phyloP scores from a whole-genome alignment of 2,888 invertebrate genomes.

The Dendrolimus houi region DNA sequence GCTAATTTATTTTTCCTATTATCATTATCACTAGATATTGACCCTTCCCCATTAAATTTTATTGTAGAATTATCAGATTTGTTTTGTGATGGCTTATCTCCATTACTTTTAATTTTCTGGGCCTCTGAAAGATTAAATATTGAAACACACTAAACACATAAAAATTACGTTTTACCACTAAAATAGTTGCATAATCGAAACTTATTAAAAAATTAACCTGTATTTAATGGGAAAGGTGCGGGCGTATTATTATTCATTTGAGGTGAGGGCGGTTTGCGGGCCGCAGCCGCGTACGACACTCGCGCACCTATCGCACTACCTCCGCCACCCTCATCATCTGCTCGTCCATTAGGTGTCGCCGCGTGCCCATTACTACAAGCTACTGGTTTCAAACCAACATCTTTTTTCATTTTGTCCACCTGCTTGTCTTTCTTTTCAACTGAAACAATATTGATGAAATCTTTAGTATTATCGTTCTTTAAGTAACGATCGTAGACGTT shows the following conservation, averaged over 20 bases:
- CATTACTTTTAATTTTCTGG: slow-evolving; percentile 44
- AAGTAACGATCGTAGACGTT: background rate
- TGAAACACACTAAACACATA: slow-evolving; percentile 4
- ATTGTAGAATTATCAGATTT: slow-evolving; percentile 34
- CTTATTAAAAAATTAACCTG: slow-evolving; percentile 34
- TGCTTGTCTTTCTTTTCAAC: slow-evolving; percentile 56
- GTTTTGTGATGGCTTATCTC: slow-evolving; percentile 44
- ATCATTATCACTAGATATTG: slow-evolving; percentile 39
- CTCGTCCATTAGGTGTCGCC: slow-evolving; percentile 60
- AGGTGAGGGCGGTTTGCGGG: slow-evolving; percentile 59
- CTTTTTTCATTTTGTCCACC: slow-evolving; percentile 59
- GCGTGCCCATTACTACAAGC: slow-evolving; percentile 61
- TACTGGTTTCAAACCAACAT: slow-evolving; percentile 38
- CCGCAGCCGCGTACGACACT: slow-evolving; percentile 65
- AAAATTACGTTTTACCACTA: no score
- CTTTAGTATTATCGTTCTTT: background rate
- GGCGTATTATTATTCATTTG: slow-evolving; percentile 46
- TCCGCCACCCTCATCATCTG: slow-evolving; percentile 63
- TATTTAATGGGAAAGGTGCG: slow-evolving; percentile 47
- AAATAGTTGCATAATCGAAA: no score
- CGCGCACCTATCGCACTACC: slow-evolving; percentile 37
- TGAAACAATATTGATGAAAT: slow-evolving; percentile 30
- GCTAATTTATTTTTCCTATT: slow-evolving; percentile 45
- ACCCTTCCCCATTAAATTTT: slow-evolving; percentile 52
- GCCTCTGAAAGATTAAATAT: slow-evolving; percentile 38